Evolutionary conservation across 1,140 invertebrate genomes (phyloP), one percentile per base, ranked within the genome.

Genomic region (Drepana arcuata): DNA sequence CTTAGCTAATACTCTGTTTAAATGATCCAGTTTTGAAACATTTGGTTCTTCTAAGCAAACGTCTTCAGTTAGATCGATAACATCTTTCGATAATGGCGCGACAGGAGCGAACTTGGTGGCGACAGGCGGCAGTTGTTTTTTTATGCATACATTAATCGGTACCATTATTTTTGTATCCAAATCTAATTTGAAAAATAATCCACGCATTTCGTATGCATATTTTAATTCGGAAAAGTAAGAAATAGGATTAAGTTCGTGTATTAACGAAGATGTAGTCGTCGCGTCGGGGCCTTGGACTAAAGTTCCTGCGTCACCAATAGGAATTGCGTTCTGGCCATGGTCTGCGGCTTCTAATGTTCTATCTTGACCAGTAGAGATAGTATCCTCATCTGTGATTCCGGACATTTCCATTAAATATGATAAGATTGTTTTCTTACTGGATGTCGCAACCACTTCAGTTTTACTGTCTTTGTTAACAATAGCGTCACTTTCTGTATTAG

Each of bases 381-480:
- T 35, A 25, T 81, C 74, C 36, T 73, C 68, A 14, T 55, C 40
- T 2, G 58, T 72, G 44, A 81, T 81, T 2, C 78, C 78, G 11
- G 74, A 79, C 69, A 82, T 71, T 57, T 71, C 67, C 78, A 82
- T 82, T 35, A 82, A 58, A 52, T 82, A 74, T n/a, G 75, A 80
- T 16, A 80, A 46, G 40, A 77, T 59, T 3, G 63, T 64, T 57
- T 69, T 75, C 11, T 9, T 27, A 39, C 35, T 39, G 24, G 14
- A 9, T 21, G 9, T 4, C 18, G 18, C 9, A 9, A 5, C 9
- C 4, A 5, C 9, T 9, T 4, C 4, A 9, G 4, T 21, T 21
- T 21, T 9, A 21, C 9, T 21, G 18, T 21, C 18, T 21, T 21
- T 21, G 18, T 21, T 21, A 21, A 5, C 9, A 4, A 9, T 21